Evolutionary conservation across 2,797 vertebrate species (phyloP).

Genomic region (Anguilla megastoma): DNA sequence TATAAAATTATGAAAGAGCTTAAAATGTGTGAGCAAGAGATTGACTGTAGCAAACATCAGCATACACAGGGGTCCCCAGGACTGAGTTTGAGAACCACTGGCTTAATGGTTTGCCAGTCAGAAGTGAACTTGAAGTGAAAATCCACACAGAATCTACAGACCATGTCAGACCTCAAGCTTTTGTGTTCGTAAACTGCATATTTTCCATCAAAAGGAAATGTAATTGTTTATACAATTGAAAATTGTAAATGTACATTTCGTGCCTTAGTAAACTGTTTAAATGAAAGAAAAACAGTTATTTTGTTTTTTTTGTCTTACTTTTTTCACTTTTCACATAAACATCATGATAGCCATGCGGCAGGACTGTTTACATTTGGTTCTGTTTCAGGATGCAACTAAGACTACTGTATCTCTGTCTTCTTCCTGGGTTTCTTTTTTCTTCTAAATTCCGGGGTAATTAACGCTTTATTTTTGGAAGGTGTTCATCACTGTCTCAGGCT

Average conservation of each 20-base stretch:
- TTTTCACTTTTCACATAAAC: background rate
- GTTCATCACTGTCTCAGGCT: slow-evolving; percentile 50
- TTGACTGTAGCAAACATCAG: background rate
- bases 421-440: background rate
- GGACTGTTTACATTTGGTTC: slow-evolving; percentile 30
- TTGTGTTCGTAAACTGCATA: background rate
- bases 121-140: background rate
- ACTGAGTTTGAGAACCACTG: background rate
- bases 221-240: background rate
- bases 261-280: slow-evolving; percentile 7
- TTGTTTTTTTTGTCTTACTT: no score
- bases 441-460: slow-evolving; percentile 40
- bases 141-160: background rate
- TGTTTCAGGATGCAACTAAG: slow-evolving; percentile 15
- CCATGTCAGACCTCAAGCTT: background rate
- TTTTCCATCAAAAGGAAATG: background rate
- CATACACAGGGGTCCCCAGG: background rate
- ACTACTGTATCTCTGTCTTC: slow-evolving; percentile 38
- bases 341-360: background rate
- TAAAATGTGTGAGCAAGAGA: no score
- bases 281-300: no score
- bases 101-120: background rate
- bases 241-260: background rate
- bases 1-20: no score
- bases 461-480: slow-evolving; percentile 44